Evolutionary conservation across 1,140 invertebrate species (phyloP), one percentile per base, ranked within the genome.

Genomic region (Pogonomyrmex californicus): DNA sequence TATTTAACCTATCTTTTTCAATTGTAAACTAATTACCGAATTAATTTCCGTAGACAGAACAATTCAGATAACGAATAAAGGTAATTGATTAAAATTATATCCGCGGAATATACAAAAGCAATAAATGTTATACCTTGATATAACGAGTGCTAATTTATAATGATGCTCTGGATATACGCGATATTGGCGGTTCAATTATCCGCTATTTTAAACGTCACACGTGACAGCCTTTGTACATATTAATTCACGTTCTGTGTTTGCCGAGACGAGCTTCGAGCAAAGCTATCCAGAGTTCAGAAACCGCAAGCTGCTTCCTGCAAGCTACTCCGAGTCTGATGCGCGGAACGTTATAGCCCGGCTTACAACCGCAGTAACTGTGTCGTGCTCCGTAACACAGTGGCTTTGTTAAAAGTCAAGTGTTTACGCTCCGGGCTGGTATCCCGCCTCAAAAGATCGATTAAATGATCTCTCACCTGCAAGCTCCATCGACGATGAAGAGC

Each of bases 301-400:
- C 88, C 90, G 71, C 90, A 90, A 89, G 88, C 87, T 90, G 90
- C 87, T 82, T 78, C 81, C 62, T 89, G 87, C 87, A 78, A 87
- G 62, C 44, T 91, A 82, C 79, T 86, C 87, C 38, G 41, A 85
- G 87, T 73, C 79, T 85, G 89, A 85, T 78, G 87, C 65, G 87
- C 63, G 78, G 66, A 86, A 63, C 87, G 77, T 88, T 87, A 81
- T 87, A 91, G 85, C 78, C 79, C 76, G 87, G 87, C 87, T 88
- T 86, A 87, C 83, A 88, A 91, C 89, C 89, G 71, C 89, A 81
- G 66, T 60, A 89, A 91, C 89, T 88, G 78, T 89, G 85, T 90
- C 89, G 86, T 77, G 79, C 60, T 58, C 65, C 75, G 77, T 89
- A 90, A 86, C 88, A 41, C 49, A 51, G 76, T 54, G 73, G 79